Evolutionary conservation across 1,140 invertebrate species (phyloP), one percentile per base, ranked within the genome.

Genomic region (Cyphomyrmex costatus): DNA sequence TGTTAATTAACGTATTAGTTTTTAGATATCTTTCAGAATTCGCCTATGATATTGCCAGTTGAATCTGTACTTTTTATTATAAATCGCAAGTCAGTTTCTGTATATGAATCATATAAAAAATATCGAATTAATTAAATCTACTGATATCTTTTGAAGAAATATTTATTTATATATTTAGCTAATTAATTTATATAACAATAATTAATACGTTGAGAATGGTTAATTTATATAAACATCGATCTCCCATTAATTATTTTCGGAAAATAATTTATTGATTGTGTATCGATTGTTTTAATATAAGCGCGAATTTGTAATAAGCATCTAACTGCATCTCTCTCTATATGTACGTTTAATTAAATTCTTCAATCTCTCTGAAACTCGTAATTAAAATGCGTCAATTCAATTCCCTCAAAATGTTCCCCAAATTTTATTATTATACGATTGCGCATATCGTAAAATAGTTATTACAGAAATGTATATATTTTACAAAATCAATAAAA

Each of bases 401-500:
- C 33, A 24, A 19, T 14, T 49, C 12, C 0, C 24, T 5, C 16
- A 24, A 56, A 58, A 7, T 24, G 30, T 4, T 3, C 60, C 3
- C 30, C 42, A 46, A 65, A n/a, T n/a, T 65, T 27, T 63, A 49
- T n/a, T n/a, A 2, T 14, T 19, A 19, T n/a, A 78, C 10, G 56
- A 46, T 24, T 21, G 12, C n/a, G 14, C 3, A 74, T 61, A 8
- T 12, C 16, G 58, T 19, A 33, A 5, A 42, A 63, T 6, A 8
- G 7, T 65, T 33, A 10, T 58, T 49, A 74, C 7, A 14, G 8
- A 74, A 36, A 77, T 73, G 3, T 73, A 56, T 21, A 30, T 6
- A 77, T 0, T 53, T 74, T n/a, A 16, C 12, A 49, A 49, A 14
- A 49, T 78, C 74, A 78, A 78, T 78, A 78, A 63, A 63, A 5